Percentiles rank a stretch among this genome's conserved stretches.
phyloP scores from a whole-genome alignment of 2,113 vertebrate species.

The Anolis sagrei region DNA sequence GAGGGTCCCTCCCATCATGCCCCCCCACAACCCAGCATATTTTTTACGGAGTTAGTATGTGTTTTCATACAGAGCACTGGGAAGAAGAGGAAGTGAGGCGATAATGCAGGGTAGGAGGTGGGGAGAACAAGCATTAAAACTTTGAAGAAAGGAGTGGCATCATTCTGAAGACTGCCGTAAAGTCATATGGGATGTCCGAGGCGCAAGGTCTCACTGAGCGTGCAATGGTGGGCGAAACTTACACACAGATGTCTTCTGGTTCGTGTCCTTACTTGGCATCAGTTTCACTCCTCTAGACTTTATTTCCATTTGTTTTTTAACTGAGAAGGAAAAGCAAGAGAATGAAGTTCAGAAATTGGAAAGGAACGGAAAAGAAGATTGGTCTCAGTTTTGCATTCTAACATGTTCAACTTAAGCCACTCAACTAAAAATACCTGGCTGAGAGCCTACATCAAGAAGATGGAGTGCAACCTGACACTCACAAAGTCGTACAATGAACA shows the following conservation, averaged over 20 bases:
- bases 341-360: not conserved
- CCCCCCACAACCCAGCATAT: not conserved
- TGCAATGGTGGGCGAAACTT: conserved; percentile 73
- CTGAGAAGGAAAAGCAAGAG: conserved; percentile 73
- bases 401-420: not conserved
- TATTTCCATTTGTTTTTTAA: conserved; percentile 98
- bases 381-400: not conserved
- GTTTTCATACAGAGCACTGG: conserved; percentile 58
- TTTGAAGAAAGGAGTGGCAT: conserved; percentile 18
- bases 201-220: conserved; percentile 39
- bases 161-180: conserved; percentile 43
- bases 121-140: conserved; percentile 40
- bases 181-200: conserved; percentile 61
- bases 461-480: too few relatives aligned
- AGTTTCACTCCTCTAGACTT: conserved; percentile 98
- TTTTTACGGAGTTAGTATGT: conserved; percentile 49
- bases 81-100: conserved; percentile 54
- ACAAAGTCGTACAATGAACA: too few relatives aligned
- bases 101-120: conserved; percentile 55
- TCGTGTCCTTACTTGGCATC: conserved; percentile 96
- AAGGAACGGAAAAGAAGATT: not conserved
- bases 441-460: not conserved
- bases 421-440: not conserved
- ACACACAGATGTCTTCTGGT: conserved; percentile 99
- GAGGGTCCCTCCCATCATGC: not conserved